Percentiles rank a stretch among this genome's conserved stretches.
Conservation (phyloP, 2,113 vertebrate genomes). For the Pantherophis guttatus region DNA sequence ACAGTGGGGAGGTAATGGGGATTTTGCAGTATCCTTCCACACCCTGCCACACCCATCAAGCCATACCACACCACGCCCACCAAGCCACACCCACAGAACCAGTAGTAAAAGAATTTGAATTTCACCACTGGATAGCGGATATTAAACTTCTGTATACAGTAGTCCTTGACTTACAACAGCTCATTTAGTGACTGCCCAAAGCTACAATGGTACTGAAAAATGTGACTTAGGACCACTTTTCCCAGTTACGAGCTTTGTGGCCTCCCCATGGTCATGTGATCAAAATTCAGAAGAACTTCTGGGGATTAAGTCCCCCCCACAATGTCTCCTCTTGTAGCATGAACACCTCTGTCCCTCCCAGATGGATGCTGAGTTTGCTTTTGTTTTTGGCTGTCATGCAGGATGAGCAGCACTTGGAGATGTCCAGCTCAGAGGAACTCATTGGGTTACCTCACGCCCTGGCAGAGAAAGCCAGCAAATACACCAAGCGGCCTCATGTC, state of each 20-base stretch:
- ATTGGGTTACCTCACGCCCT: conserved; percentile 88
- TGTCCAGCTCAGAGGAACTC: conserved; percentile 76
- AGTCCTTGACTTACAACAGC: neutral
- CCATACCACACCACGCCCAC: too few species aligned
- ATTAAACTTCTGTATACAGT: neutral
- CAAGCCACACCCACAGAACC: too few species aligned
- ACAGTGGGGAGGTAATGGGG: too few species aligned
- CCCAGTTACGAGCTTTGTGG: neutral
- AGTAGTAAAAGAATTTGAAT: too few species aligned
- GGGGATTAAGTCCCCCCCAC: neutral
- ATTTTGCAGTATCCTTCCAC: too few species aligned
- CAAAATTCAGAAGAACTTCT: neutral
- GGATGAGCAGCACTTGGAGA: conserved; percentile 72
- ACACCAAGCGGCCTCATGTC: conserved; percentile 86
- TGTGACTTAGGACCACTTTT: neutral
- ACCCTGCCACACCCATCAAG: too few species aligned
- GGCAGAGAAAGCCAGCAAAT: conserved; percentile 77
- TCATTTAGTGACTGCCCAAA: neutral
- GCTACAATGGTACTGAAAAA: neutral
- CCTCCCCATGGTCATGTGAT: neutral
- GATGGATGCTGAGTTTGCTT: neutral
- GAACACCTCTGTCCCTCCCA: neutral
- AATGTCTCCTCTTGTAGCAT: neutral
- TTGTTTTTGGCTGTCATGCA: conserved; percentile 34
- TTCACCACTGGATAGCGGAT: neutral